Evolutionary conservation across 2,888 invertebrate species (phyloP), one percentile per base, ranked within the genome.

Genomic region (Leucoma salicis): DNA sequence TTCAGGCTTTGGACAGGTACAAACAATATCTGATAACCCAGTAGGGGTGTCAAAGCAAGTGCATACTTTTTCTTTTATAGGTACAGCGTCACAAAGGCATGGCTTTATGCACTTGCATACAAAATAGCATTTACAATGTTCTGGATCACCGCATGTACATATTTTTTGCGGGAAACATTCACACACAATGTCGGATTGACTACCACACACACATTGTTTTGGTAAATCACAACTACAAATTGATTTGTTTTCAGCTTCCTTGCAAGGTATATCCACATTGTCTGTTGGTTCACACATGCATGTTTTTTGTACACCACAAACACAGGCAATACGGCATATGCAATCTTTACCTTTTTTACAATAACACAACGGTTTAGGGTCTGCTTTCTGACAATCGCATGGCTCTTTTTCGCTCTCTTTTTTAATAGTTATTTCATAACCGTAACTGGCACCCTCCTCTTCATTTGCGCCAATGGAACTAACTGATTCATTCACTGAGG

Each of bases 81-180:
- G 51, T 35, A 13, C 8, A 3, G 68, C 69, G 14, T 81, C 80
- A 54, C 87, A 87, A 37, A 82, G 50, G 44, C 87, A 89, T 8
- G 82, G 80, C 13, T 64, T 62, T 35, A 50, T 57, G 53, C 86
- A 86, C 14, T 81, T 74, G 46, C 87, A 88, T 25, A 57, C 39
- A 31, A 51, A 44, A 31, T 61, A 71, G 51, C 88, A 89, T 59
- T 68, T 79, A 50, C 89, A 89, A 46, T 81, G 60, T 16, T 70
- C 70, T 14, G 78, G 71, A 63, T 81, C 62, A 3, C 70, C 78
- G 60, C 88, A 87, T 12, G 66, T 70, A 46, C 88, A 88, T 12
- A 47, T 15, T 28, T 64, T 57, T 39, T 60, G 57, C 1, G 78
- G 72, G 39, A 73, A 79, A 48, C 86, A 86, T 53, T 60, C 55